Percentiles rank a stretch among this genome's conserved stretches.
These are phyloP conservation scores for Sialis fuliginosa DNA, from an alignment of 2,888 invertebrate genomes.

Conservation along the genomic window DNA sequence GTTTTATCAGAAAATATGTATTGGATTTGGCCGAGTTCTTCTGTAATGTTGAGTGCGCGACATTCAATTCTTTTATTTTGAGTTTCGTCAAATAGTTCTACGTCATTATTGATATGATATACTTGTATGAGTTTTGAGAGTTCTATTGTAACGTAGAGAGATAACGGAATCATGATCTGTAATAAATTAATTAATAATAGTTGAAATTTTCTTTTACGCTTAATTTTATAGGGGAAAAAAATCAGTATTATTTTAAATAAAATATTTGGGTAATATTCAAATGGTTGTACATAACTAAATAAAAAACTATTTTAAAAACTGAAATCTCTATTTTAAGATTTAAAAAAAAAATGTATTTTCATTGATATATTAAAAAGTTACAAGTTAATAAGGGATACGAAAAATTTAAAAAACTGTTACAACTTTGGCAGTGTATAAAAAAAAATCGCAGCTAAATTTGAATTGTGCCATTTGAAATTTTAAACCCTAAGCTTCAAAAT, in stretches of 20 bases:
- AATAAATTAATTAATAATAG: slow-evolving; percentile 12
- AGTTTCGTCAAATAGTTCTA: slow-evolving; percentile 67
- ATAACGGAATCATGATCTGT: slow-evolving; percentile 89
- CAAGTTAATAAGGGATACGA: too few species aligned
- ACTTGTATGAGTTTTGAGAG: slow-evolving; percentile 91
- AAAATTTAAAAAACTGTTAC: too few species aligned
- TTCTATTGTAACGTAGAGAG: slow-evolving; percentile 92
- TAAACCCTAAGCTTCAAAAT: too few species aligned
- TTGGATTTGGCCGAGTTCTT: slow-evolving; percentile 88
- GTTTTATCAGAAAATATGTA: slow-evolving; percentile 97
- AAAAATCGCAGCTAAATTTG: too few species aligned
- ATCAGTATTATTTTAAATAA: neutral
- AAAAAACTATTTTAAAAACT: too few species aligned
- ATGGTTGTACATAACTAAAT: too few species aligned
- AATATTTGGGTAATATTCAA: too few species aligned
- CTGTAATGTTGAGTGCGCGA: slow-evolving; percentile 89
- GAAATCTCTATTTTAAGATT: too few species aligned
- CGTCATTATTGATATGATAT: slow-evolving; percentile 84
- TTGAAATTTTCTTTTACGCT: neutral
- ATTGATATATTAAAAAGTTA: too few species aligned
- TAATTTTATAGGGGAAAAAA: neutral
- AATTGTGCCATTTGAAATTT: too few species aligned
- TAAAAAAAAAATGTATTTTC: too few species aligned
- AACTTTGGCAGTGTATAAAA: too few species aligned
- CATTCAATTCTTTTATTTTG: slow-evolving; percentile 75